Conservation (phyloP, 1,140 invertebrate species). For the Alviniconcha marisindica region DNA sequence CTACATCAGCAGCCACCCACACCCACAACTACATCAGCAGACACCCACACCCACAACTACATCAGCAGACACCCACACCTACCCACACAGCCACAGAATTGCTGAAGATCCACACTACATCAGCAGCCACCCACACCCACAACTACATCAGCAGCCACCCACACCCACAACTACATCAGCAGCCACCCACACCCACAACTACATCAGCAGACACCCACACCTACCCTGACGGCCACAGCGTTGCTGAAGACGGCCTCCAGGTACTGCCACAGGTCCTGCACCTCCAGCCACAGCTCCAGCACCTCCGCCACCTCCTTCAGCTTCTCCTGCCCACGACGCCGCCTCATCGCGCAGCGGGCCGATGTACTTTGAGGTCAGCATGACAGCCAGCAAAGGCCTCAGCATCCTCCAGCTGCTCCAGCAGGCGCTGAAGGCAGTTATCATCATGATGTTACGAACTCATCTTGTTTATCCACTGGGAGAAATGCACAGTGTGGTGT, state of each 20-base stretch:
- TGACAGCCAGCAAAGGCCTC: conserved; percentile 73
- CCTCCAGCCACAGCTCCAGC: conserved; percentile 75
- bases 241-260: conserved; percentile 75
- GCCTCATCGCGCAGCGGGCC: conserved; percentile 74
- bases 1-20: too few relatives aligned
- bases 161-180: too few relatives aligned
- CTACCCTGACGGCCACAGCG: conserved; percentile 64
- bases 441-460: too few relatives aligned
- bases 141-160: too few relatives aligned
- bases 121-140: too few relatives aligned
- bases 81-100: background rate
- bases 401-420: conserved; percentile 76
- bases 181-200: background rate
- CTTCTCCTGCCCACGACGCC: conserved; percentile 75
- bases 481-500: too few relatives aligned
- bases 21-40: too few relatives aligned
- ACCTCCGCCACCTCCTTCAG: conserved; percentile 75
- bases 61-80: too few relatives aligned
- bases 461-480: too few relatives aligned
- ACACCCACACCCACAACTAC: too few relatives aligned
- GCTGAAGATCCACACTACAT: background rate
- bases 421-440: conserved; percentile 50
- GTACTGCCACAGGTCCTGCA: conserved; percentile 76
- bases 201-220: background rate
- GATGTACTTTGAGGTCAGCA: conserved; percentile 74